Percentiles rank a stretch among this genome's conserved stretches.
These are phyloP conservation scores for Chaetops frenatus DNA, from an alignment of 2,113 vertebrate genomes.

Conservation along the genomic window DNA sequence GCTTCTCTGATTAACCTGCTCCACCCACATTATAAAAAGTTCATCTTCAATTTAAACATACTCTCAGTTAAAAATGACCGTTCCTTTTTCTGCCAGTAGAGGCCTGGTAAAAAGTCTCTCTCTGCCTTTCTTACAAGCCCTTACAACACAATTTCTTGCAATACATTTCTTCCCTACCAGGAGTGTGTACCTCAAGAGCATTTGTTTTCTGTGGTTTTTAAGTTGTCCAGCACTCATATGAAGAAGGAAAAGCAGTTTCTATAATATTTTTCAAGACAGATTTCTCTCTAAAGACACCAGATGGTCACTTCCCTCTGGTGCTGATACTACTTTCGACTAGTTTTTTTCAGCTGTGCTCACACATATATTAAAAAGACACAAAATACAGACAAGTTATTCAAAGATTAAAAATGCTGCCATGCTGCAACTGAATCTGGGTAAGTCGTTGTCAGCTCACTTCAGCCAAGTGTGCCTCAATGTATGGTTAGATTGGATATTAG, in stretches of 20 bases:
- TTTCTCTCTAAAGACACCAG: background rate
- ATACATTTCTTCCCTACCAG: background rate
- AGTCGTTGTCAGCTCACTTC: background rate
- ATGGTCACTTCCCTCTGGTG: background rate
- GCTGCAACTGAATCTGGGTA: background rate
- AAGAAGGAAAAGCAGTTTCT: background rate
- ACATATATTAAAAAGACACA: background rate
- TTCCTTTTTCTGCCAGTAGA: background rate
- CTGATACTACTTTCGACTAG: background rate
- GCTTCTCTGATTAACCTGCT: rapidly evolving
- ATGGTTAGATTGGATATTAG: background rate
- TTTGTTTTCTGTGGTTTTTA: background rate
- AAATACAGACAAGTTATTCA: background rate
- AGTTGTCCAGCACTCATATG: background rate
- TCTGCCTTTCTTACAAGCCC: background rate
- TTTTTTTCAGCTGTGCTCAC: constrained; percentile 17
- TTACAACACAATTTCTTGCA: background rate
- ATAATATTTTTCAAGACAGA: background rate
- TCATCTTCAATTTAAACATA: background rate
- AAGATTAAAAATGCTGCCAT: background rate
- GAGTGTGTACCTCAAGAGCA: background rate
- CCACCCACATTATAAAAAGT: rapidly evolving
- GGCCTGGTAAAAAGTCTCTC: background rate
- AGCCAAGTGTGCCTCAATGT: background rate
- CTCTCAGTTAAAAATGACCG: background rate